A percentile compares a stretch with the other conserved stretches of the same genome.
Conservation (phyloP, 1,140 invertebrate genomes). For the Drosophila erecta region DNA sequence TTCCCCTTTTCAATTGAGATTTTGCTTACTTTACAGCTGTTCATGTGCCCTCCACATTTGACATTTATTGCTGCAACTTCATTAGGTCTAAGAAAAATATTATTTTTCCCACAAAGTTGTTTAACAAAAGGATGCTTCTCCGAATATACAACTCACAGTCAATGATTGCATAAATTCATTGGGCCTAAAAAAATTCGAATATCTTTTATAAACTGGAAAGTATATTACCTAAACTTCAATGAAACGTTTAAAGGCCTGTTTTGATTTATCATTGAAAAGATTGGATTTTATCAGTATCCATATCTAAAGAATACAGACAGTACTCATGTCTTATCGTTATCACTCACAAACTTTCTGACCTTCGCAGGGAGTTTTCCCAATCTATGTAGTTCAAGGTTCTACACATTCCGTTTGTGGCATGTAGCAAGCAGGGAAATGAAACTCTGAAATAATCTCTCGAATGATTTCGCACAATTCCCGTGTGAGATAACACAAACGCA, state of each 20-base stretch:
- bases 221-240: not conserved
- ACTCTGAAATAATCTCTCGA: constrained; percentile 38
- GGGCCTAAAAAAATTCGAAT: too few species aligned
- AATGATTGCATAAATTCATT: not conserved
- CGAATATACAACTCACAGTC: not conserved
- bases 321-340: constrained; percentile 34
- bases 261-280: not conserved
- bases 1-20: not conserved
- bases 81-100: constrained; percentile 33
- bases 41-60: constrained; percentile 16
- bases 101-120: not conserved
- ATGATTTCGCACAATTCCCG: constrained; percentile 41
- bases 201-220: too few species aligned
- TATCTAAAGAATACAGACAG: not conserved
- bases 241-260: too few species aligned
- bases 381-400: constrained; percentile 47
- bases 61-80: constrained; percentile 35
- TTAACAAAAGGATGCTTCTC: not conserved
- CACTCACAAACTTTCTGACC: constrained; percentile 24
- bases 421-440: constrained; percentile 2
- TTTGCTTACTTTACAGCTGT: constrained; percentile 33
- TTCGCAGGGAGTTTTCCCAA: constrained; percentile 15
- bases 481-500: constrained; percentile 36
- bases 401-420: constrained; percentile 1
- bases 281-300: not conserved